A percentile compares a stretch with the other conserved stretches of the same genome.
Evolutionary conservation across 1,140 invertebrate species (phyloP).

Genomic region (Aphis craccivora): DNA sequence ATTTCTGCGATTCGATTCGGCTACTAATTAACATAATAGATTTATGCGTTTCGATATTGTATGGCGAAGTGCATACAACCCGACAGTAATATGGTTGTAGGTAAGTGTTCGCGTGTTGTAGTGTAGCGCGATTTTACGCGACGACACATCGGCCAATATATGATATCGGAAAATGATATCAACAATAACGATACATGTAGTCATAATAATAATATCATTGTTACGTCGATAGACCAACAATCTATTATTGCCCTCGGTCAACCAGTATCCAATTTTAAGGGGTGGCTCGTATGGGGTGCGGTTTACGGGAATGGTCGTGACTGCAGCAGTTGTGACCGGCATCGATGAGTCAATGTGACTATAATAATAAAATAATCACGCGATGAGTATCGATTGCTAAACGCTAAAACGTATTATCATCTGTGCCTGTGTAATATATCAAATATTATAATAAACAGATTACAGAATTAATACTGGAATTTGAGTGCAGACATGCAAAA

Average conservation of each 20-base stretch:
- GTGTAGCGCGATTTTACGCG: neutral
- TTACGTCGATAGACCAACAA: neutral
- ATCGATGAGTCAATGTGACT: neutral
- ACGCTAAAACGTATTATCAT: neutral
- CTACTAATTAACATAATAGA: slow-evolving; percentile 13
- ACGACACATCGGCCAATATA: neutral
- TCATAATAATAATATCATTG: neutral
- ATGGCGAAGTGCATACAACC: neutral
- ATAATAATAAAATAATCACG: neutral
- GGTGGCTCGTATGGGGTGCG: neutral
- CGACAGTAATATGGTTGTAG: neutral
- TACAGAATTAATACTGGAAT: too few species aligned
- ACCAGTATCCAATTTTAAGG: neutral
- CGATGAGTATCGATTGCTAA: neutral
- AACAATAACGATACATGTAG: neutral
- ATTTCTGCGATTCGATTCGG: slow-evolving; percentile 6
- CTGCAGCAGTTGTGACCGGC: neutral
- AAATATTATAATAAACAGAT: neutral
- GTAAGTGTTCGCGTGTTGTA: neutral
- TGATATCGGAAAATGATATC: neutral
- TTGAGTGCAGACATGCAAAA: too few species aligned
- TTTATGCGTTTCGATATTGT: neutral
- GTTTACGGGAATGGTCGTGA: neutral
- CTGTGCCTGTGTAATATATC: neutral
- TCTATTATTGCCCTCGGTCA: neutral